phyloP scores from a whole-genome alignment of 1,140 invertebrate genomes.

The Onthophagus taurus region DNA sequence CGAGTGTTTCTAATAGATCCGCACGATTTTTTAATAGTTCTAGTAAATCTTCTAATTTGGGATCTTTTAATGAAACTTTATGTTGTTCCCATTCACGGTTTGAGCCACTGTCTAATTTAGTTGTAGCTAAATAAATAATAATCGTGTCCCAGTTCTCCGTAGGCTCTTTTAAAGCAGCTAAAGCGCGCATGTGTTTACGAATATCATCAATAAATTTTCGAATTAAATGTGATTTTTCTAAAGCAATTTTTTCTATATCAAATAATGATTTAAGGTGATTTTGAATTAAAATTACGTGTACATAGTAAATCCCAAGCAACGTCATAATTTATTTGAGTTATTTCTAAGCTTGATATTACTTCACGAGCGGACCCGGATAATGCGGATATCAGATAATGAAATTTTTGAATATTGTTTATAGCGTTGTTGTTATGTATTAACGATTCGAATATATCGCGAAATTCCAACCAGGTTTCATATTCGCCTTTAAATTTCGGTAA shows the following conservation, averaged over 20 bases:
- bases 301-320: constrained; percentile 29
- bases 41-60: constrained; percentile 4
- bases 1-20: not conserved
- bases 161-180: constrained; percentile 1
- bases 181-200: constrained; percentile 3
- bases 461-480: constrained; percentile 27
- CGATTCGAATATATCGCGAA: constrained; percentile 24
- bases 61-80: not conserved
- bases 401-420: constrained; percentile 25
- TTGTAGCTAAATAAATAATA: not conserved
- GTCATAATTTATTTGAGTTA: constrained; percentile 31
- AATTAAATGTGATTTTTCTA: constrained; percentile 21
- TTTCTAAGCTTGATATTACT: constrained; percentile 26
- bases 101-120: constrained; percentile 4
- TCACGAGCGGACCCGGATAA: constrained; percentile 25
- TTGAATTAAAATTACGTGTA: constrained; percentile 32
- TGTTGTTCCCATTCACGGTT: constrained; percentile 4
- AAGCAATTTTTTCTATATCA: constrained; percentile 20
- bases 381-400: constrained; percentile 27
- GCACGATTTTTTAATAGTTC: not conserved
- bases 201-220: constrained; percentile 16
- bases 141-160: constrained; percentile 5
- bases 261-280: constrained; percentile 31
- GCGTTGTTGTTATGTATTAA: constrained; percentile 22
- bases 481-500: constrained; percentile 24